A percentile compares a stretch with the other conserved stretches of the same genome.
phyloP scores from a whole-genome alignment of 2,113 vertebrate genomes.

The Mus pahari region DNA sequence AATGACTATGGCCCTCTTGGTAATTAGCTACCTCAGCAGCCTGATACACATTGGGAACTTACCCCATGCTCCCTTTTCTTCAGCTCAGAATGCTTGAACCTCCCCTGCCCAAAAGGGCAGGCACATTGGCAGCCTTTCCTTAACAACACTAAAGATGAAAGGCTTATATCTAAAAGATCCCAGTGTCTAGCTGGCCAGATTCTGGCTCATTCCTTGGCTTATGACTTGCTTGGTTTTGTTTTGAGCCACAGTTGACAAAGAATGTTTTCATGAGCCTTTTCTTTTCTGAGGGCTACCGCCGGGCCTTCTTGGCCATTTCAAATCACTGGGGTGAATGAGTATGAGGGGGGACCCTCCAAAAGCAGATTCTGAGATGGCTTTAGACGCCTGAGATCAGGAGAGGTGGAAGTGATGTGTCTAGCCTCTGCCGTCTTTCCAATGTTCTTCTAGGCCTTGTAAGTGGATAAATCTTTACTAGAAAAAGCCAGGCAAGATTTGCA shows the following conservation, averaged over 20 bases:
- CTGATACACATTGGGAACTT: not conserved
- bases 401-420: not conserved
- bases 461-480: not conserved
- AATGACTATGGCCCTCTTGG: not conserved
- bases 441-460: not conserved
- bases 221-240: not conserved
- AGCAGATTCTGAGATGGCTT: not conserved
- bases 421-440: not conserved
- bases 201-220: not conserved
- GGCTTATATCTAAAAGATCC: not conserved
- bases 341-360: not conserved
- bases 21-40: not conserved
- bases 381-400: not conserved
- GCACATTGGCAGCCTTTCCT: not conserved
- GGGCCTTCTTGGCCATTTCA: not conserved
- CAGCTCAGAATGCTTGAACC: not conserved
- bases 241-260: not conserved
- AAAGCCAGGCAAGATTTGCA: conserved; percentile 5
- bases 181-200: not conserved
- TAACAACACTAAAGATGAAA: not conserved
- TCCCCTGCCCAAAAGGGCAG: not conserved
- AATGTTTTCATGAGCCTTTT: not conserved
- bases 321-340: not conserved
- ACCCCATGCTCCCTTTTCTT: not conserved
- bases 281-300: not conserved